A percentile compares a stretch with the other conserved stretches of the same genome.
These are phyloP conservation scores for Brachypodius melanocephalos DNA, from an alignment of 2,113 vertebrate genomes.

Conservation along the genomic window DNA sequence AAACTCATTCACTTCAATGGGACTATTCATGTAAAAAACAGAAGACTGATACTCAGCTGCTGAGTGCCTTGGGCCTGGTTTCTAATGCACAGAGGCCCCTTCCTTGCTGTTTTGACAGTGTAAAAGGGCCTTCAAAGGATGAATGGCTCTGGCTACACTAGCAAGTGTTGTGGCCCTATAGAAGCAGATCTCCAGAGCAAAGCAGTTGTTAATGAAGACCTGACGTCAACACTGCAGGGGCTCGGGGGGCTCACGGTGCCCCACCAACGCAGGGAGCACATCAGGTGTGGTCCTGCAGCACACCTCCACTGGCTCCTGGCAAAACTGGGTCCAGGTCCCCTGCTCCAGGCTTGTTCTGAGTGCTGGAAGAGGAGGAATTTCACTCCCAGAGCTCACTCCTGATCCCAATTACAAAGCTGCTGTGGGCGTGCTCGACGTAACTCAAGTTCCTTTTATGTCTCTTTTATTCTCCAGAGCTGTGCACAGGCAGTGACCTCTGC, in stretches of 20 bases:
- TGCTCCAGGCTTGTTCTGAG: neutral
- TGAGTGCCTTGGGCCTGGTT: conserved; percentile 54
- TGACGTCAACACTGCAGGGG: neutral
- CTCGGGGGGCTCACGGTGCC: neutral
- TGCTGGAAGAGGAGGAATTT: neutral
- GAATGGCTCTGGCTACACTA: conserved; percentile 65
- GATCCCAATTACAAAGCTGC: neutral
- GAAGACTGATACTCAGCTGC: conserved; percentile 53
- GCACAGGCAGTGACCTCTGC: neutral
- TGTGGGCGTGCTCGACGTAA: neutral
- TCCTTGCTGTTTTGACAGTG: conserved; percentile 54
- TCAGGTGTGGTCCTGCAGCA: conserved; percentile 30
- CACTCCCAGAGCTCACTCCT: neutral
- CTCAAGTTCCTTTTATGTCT: neutral
- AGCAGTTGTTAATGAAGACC: conserved; percentile 52
- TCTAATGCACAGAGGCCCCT: conserved; percentile 29
- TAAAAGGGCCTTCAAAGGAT: conserved; percentile 47
- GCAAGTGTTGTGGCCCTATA: conserved; percentile 56
- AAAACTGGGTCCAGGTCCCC: neutral
- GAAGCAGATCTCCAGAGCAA: conserved; percentile 11
- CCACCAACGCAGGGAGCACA: neutral
- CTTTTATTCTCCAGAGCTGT: conserved; percentile 1
- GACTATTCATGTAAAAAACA: conserved; percentile 66
- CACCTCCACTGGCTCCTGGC: neutral
- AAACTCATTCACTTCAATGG: conserved; percentile 65